Base-by-base conservation (phyloP, 2,888 invertebrate species). In the Bellardia bayeri region DNA sequence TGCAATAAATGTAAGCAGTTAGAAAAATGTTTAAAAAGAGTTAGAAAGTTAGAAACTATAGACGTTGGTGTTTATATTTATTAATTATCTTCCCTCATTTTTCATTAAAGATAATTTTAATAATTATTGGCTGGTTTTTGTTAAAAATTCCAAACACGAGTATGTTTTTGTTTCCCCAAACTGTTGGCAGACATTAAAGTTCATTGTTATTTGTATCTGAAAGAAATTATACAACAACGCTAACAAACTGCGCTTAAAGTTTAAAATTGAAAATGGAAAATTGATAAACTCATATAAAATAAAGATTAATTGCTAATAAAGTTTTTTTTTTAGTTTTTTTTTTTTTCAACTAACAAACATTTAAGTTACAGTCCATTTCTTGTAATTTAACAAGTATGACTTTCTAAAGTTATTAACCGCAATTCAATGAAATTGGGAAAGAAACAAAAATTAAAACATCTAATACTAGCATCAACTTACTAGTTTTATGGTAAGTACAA, bases 391-490 rank as follows among this genome's bases (percentile, higher is more conserved):
- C 37, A 54, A 54, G 64, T 74, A 51, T 49, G 56, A 66, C 72
- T 84, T 84, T 79, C 78, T 58, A 84, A 84, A 66, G 79, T 33
- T 54, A 76, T 82, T 71, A 76, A 83, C 51, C 8, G 54, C 33
- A 64, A 58, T 54, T 79, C 51, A 61, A 79, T 58, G 40, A 68
- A 79, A 66, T 66, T 84, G 49, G 58, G 72, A 79, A 72, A 72
- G 64, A 72, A 79, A 58, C 13, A 56, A 49, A 37, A 74, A 66
- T 16, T 69, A 40, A 75, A 82, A 75, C 23, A 16, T 51, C 63
- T 61, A 51, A 64, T 16, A 54, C 30, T 37, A 61, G 45, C 33
- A 72, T 42, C 72, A 30, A 45, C 16, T 33, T 30, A 13, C 8
- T 37, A 37, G 37, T 61, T 63, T n/a, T 14, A 75, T 69, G 16